These are phyloP conservation scores for Strix uralensis DNA, from an alignment of 2,113 vertebrate genomes.

Conservation along the genomic window DNA sequence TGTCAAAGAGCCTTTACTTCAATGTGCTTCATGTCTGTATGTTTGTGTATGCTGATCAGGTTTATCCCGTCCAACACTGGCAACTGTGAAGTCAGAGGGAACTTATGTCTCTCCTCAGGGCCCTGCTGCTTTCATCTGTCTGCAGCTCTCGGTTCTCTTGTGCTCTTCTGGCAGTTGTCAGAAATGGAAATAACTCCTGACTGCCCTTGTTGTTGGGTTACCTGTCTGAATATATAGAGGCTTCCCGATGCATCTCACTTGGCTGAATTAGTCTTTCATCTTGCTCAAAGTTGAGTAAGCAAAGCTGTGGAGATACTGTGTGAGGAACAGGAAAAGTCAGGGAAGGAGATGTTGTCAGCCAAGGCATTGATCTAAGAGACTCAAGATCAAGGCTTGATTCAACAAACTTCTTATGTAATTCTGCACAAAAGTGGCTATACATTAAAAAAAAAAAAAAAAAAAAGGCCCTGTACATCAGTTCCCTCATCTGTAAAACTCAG, in stretches of 20 bases:
- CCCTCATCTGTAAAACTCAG: not conserved
- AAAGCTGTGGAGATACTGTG: not conserved
- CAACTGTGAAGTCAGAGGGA: not conserved
- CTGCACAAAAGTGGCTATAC: not conserved
- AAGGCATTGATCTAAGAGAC: not conserved
- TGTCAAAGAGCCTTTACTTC: not conserved
- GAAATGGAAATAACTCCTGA: not conserved
- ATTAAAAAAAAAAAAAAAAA: not conserved
- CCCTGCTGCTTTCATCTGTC: fast-evolving
- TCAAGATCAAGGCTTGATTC: not conserved
- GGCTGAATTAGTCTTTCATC: not conserved
- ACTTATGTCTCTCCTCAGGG: not conserved
- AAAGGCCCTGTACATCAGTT: not conserved
- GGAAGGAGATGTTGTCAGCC: not conserved
- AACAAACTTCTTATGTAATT: not conserved
- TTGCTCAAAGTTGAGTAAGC: not conserved
- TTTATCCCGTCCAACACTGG: fast-evolving
- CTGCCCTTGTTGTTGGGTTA: not conserved
- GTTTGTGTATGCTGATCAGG: not conserved
- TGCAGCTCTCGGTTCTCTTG: not conserved
- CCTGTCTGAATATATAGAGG: not conserved
- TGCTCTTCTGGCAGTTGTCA: not conserved
- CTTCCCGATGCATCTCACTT: not conserved
- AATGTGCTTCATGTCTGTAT: too few relatives aligned
- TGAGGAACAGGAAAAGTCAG: not conserved